phyloP scores from a whole-genome alignment of 2,888 invertebrate species.

The Cheilosia vernalis region DNA sequence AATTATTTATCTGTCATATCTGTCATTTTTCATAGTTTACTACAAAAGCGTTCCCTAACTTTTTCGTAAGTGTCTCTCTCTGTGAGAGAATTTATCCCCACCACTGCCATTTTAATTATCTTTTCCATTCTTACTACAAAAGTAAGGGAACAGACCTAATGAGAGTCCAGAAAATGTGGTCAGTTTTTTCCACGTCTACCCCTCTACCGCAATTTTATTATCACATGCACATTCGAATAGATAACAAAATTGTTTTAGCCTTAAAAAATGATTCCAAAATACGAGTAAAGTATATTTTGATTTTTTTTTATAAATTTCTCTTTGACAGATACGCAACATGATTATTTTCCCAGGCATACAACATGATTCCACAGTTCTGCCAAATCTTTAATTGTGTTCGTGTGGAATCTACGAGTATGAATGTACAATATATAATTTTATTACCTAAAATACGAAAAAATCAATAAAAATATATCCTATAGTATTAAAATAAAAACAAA shows the following conservation, averaged over 20 bases:
- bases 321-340: slow-evolving; percentile 55
- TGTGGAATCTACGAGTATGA: slow-evolving; percentile 63
- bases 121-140: too few species aligned
- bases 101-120: too few species aligned
- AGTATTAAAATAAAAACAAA: slow-evolving; percentile 70
- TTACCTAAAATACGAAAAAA: slow-evolving; percentile 70
- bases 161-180: too few species aligned
- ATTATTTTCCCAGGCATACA: slow-evolving; percentile 79
- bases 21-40: too few species aligned
- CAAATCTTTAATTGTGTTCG: slow-evolving; percentile 73
- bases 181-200: too few species aligned
- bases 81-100: too few species aligned
- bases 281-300: neutral
- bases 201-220: too few species aligned
- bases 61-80: too few species aligned
- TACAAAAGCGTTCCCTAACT: too few species aligned
- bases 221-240: too few species aligned
- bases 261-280: neutral
- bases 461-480: slow-evolving; percentile 75
- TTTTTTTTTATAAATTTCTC: neutral
- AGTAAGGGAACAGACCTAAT: too few species aligned
- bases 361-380: slow-evolving; percentile 81
- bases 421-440: slow-evolving; percentile 74
- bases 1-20: too few species aligned
- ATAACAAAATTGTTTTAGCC: neutral